phyloP scores from a whole-genome alignment of 2,113 vertebrate genomes.

The Hystrix cristata region DNA sequence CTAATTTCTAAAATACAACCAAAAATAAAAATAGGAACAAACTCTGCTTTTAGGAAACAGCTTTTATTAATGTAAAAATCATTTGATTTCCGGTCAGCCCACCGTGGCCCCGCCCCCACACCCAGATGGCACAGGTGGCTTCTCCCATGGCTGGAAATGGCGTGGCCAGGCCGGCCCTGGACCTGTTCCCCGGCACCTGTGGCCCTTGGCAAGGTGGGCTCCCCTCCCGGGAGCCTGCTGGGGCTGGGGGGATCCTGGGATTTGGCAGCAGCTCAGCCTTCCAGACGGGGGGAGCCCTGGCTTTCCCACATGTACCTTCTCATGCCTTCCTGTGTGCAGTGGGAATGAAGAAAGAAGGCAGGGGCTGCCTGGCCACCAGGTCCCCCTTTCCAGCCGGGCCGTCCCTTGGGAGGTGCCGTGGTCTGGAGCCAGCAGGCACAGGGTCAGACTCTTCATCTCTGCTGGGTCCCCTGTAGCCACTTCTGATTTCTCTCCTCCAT shows the following conservation, averaged over 20 bases:
- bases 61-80: neutral
- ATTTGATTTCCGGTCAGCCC: neutral
- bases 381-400: neutral
- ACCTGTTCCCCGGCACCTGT: slow-evolving; percentile 22
- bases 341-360: neutral
- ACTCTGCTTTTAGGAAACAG: neutral
- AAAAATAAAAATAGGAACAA: neutral
- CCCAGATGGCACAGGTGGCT: slow-evolving; percentile 56
- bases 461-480: neutral
- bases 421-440: neutral
- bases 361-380: neutral
- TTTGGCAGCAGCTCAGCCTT: slow-evolving; percentile 9
- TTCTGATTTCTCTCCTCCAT: neutral
- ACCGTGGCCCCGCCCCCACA: neutral
- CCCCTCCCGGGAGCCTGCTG: neutral
- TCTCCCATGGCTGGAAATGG: slow-evolving; percentile 47
- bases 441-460: neutral
- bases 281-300: neutral
- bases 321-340: neutral
- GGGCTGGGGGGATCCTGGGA: slow-evolving; percentile 54
- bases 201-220: slow-evolving; percentile 42
- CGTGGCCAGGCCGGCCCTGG: slow-evolving; percentile 4
- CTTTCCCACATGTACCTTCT: neutral
- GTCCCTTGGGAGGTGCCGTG: neutral
- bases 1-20: neutral